Base-by-base conservation (phyloP, 2,888 invertebrate species). In the Cylloceria caligata region DNA sequence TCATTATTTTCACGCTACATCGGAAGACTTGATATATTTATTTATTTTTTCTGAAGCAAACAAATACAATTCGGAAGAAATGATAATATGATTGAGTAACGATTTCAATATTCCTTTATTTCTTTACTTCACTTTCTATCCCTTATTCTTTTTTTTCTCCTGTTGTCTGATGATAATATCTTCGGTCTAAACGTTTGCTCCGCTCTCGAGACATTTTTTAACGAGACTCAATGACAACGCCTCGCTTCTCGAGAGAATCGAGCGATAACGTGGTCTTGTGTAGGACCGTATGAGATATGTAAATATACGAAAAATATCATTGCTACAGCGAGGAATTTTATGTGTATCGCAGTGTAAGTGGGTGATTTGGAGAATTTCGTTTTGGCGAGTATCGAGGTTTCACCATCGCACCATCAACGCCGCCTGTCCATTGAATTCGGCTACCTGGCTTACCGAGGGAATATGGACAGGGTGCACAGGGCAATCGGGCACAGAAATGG, bases 1-100 rank as follows among this genome's bases (percentile, higher is more conserved):
- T 79, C 78, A 81, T 83, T 83, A 79, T 83, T 83, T 83, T 75
- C 45, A 62, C 62, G 64, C 55, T 78, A 68, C 68, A 72, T 78
- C 78, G 72, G 34, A 45, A 62, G 27, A 36, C 36, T 34, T 49
- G 55, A 21, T 64, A 47, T 42, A 57, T 71, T 39, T 9, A 52
- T 62, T 52, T 7, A 64, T 45, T 60, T 81, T 36, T 45, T 71
- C 55, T 19, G 27, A 3, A 45, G 30, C 49, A 39, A 49, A 62
- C 27, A 47, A 19, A 39, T 27, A 9, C 9, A 62, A 57, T 24
- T 27, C 30, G n/a, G 19, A 21, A 9, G 24, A 11, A 45, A 34
- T 19, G 57, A 57, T 65, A 65, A 60, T 30, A 45, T 60, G 30
- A 21, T n/a, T 19, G 30, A 24, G 27, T 42, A n/a, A 2, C 13